These are phyloP conservation scores for Bhutanitis thaidina DNA, from an alignment of 2,888 invertebrate species.

Conservation along the genomic window DNA sequence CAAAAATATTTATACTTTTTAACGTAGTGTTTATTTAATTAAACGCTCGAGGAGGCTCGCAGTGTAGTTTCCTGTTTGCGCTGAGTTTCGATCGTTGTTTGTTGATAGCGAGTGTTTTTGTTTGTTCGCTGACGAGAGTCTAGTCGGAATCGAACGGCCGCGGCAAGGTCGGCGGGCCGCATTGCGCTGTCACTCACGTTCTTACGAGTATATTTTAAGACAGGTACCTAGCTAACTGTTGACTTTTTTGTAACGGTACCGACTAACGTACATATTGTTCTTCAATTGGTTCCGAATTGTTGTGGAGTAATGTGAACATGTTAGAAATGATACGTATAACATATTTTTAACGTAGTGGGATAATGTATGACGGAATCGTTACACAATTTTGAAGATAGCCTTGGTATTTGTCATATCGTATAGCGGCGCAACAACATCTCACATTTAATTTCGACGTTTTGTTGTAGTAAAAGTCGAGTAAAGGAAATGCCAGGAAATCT, in stretches of 20 bases:
- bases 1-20: conserved; percentile 19
- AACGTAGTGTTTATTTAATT: conserved; percentile 21
- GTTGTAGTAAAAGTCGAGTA: too few species aligned
- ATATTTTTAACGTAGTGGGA: too few species aligned
- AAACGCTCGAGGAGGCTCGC: conserved; percentile 22
- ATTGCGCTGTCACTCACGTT: conserved; percentile 36
- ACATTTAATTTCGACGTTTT: too few species aligned
- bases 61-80: conserved; percentile 35
- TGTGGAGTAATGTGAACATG: too few species aligned
- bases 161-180: conserved; percentile 42
- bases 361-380: too few species aligned
- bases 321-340: too few species aligned
- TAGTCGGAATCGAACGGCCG: conserved; percentile 36
- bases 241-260: too few species aligned
- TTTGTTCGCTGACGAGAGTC: conserved; percentile 26
- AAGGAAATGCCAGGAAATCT: too few species aligned
- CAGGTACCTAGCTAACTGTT: not conserved
- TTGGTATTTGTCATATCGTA: too few species aligned
- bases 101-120: conserved; percentile 32
- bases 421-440: too few species aligned
- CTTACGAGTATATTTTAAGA: not conserved
- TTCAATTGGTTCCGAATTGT: not conserved
- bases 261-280: not conserved
- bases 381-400: too few species aligned
- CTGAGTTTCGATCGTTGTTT: conserved; percentile 22